phyloP scores from a whole-genome alignment of 1,140 invertebrate genomes.

The Sycophila sp. region DNA sequence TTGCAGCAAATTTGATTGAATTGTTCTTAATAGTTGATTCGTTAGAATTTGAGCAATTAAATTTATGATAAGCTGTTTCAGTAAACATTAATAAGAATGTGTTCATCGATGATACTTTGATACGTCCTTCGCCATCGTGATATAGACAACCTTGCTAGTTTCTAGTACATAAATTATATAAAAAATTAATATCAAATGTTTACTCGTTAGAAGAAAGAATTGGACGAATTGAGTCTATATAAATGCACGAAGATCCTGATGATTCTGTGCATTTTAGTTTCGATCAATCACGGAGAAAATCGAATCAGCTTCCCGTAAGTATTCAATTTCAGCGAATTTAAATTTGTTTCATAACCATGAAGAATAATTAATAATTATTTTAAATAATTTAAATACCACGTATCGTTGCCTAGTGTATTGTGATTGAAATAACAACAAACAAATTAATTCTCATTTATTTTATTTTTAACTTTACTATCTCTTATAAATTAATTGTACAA shows the following conservation, averaged over 20 bases:
- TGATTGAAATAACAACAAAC: neutral
- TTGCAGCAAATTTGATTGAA: too few relatives aligned
- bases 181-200: constrained; percentile 18
- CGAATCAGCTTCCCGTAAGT: constrained; percentile 8
- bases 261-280: neutral
- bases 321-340: too few relatives aligned
- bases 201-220: neutral
- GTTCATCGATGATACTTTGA: constrained; percentile 4
- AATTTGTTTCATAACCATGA: too few relatives aligned
- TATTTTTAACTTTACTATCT: neutral
- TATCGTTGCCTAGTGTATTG: neutral
- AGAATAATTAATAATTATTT: neutral
- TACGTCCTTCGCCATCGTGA: constrained; percentile 21
- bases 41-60: too few relatives aligned
- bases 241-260: neutral
- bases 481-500: neutral
- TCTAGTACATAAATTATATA: neutral
- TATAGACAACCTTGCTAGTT: constrained; percentile 24
- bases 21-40: too few relatives aligned
- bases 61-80: too few relatives aligned
- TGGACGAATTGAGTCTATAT: neutral
- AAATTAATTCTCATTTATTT: neutral
- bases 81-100: too few relatives aligned
- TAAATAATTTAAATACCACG: neutral
- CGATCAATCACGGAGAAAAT: neutral